Evolutionary conservation across 2,113 vertebrate genomes (phyloP).

Genomic region (Nycticryphes semicollaris): DNA sequence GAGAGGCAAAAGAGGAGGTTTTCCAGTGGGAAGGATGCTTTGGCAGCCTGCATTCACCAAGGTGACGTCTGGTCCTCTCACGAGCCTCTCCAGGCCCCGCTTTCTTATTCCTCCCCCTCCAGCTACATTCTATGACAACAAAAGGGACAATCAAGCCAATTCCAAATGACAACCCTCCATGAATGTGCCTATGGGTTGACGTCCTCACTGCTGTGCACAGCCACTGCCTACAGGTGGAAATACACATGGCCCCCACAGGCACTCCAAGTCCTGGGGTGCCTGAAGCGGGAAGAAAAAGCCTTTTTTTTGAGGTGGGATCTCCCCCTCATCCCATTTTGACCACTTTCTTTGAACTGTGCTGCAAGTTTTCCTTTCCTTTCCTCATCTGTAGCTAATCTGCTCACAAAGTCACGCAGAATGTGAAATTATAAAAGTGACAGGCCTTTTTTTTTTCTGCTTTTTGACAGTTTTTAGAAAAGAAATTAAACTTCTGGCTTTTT

Average conservation of each 20-base stretch:
- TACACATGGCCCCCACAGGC: rapidly evolving
- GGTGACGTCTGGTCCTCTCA: background rate
- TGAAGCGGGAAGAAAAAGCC: background rate
- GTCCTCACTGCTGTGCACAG: background rate
- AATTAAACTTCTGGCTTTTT: background rate
- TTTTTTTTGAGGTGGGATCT: background rate
- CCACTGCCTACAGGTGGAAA: background rate
- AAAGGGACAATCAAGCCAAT: background rate
- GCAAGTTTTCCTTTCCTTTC: background rate
- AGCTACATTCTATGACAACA: rapidly evolving
- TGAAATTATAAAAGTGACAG: background rate
- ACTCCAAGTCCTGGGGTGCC: background rate
- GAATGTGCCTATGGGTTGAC: rapidly evolving
- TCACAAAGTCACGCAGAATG: background rate
- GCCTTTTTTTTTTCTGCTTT: conserved; percentile 19
- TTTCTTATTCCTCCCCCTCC: background rate
- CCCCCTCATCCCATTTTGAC: background rate
- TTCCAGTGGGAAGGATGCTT: rapidly evolving
- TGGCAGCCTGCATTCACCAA: background rate
- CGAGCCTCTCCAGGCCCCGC: background rate
- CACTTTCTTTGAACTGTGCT: background rate
- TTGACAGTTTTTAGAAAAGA: conserved; percentile 29
- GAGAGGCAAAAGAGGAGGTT: background rate
- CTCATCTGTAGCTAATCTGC: background rate
- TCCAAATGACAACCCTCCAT: background rate